A percentile compares a stretch with the other conserved stretches of the same genome.
These are phyloP conservation scores for Lonchura striata DNA, from an alignment of 2,113 vertebrate genomes.

Conservation along the genomic window DNA sequence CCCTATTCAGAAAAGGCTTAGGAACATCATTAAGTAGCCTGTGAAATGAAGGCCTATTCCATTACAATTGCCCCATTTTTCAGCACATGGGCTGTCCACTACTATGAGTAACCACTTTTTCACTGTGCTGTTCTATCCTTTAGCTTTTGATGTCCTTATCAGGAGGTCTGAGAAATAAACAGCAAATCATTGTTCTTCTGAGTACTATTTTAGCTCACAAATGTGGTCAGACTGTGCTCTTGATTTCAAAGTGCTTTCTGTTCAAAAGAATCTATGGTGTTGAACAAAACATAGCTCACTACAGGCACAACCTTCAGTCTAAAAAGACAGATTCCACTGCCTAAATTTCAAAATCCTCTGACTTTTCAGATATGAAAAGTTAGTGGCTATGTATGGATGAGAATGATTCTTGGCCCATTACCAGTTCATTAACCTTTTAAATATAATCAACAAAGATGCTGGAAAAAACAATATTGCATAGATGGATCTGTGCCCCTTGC, in stretches of 20 bases:
- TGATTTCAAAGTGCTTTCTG: not conserved
- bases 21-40: not conserved
- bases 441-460: not conserved
- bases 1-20: not conserved
- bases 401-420: not conserved
- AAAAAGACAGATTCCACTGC: not conserved
- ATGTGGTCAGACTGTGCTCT: not conserved
- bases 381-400: not conserved
- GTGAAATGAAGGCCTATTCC: not conserved
- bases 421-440: not conserved
- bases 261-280: not conserved
- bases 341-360: not conserved
- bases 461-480: not conserved
- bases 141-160: not conserved
- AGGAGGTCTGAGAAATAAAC: conserved; percentile 3
- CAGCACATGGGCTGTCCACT: not conserved
- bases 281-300: not conserved
- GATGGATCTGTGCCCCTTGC: not conserved
- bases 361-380: not conserved
- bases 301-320: not conserved
- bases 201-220: not conserved
- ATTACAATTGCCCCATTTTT: conserved; percentile 21
- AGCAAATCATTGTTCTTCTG: not conserved
- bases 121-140: not conserved
- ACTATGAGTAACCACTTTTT: not conserved